These are phyloP conservation scores for Tipula confusa DNA, from an alignment of 2,888 invertebrate species.

Conservation along the genomic window DNA sequence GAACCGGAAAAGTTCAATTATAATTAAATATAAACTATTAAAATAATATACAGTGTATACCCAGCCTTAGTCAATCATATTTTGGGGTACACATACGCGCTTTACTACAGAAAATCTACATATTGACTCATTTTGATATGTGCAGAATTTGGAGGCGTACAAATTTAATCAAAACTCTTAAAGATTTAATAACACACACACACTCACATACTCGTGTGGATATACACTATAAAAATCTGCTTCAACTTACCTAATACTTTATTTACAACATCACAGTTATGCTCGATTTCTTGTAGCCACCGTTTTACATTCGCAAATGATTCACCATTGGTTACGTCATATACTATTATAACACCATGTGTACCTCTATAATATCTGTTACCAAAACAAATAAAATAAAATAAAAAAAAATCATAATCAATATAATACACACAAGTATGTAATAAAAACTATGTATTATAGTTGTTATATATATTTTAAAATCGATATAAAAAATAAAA, in stretches of 20 bases:
- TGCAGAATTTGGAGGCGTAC: background rate
- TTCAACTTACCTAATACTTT: conserved; percentile 79
- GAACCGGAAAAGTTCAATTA: conserved; percentile 7
- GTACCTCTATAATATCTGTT: conserved; percentile 91
- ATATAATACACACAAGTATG: background rate
- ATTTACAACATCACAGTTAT: conserved; percentile 99
- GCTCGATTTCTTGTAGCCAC: conserved; percentile 99
- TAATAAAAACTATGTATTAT: background rate
- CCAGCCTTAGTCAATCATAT: background rate
- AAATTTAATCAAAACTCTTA: background rate
- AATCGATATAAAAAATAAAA: background rate
- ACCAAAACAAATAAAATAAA: conserved; percentile 32
- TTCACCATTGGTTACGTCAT: conserved; percentile 98
- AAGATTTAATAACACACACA: background rate
- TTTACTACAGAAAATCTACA: background rate
- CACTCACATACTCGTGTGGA: background rate
- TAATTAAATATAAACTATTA: background rate
- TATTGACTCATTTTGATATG: background rate
- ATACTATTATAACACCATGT: conserved; percentile 98
- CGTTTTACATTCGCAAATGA: conserved; percentile 98
- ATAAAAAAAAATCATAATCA: background rate
- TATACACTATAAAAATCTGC: background rate
- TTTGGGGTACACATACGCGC: background rate
- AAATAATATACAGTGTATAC: background rate
- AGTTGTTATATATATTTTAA: background rate